Percentiles rank a stretch among this genome's conserved stretches.
Conservation (phyloP, 2,888 invertebrate species). For the Agonopterix heracliana region DNA sequence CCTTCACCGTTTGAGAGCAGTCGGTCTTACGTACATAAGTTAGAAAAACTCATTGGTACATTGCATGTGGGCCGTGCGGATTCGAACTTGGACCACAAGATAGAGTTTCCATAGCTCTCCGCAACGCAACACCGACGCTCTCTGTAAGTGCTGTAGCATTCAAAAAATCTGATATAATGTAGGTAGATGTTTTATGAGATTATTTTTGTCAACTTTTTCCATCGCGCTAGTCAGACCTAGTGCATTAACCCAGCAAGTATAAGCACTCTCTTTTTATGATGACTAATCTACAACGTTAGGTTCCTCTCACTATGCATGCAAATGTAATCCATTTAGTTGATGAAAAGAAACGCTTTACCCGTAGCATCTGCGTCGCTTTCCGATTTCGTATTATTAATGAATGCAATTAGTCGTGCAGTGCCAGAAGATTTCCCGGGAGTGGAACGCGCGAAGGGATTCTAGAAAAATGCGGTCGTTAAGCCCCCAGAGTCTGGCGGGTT, state of each 20-base stretch:
- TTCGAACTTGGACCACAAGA: too few species aligned
- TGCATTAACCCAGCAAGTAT: conserved; percentile 14
- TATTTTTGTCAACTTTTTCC: too few species aligned
- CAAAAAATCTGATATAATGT: too few species aligned
- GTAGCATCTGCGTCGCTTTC: conserved; percentile 23
- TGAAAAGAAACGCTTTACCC: conserved; percentile 30
- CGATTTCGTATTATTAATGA: conserved; percentile 63
- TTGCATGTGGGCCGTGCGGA: too few species aligned
- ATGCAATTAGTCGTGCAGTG: conserved; percentile 57
- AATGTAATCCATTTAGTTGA: conserved; percentile 42
- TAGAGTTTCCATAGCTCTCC: too few species aligned
- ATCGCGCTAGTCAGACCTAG: conserved; percentile 17
- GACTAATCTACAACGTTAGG: conserved; percentile 2
- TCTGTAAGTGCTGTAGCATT: too few species aligned
- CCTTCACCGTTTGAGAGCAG: too few species aligned
- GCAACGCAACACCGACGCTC: too few species aligned
- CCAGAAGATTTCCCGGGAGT: conserved; percentile 59
- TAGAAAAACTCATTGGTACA: too few species aligned
- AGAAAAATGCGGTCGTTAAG: conserved; percentile 69
- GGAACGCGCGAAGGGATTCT: conserved; percentile 48
- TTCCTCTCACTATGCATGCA: conserved; percentile 22
- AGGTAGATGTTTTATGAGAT: too few species aligned
- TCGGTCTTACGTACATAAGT: too few species aligned
- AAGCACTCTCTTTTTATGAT: conserved; percentile 18
- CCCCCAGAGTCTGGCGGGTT: conserved; percentile 38